These are phyloP conservation scores for Strigops habroptila DNA, from an alignment of 2,113 vertebrate species.

Conservation along the genomic window DNA sequence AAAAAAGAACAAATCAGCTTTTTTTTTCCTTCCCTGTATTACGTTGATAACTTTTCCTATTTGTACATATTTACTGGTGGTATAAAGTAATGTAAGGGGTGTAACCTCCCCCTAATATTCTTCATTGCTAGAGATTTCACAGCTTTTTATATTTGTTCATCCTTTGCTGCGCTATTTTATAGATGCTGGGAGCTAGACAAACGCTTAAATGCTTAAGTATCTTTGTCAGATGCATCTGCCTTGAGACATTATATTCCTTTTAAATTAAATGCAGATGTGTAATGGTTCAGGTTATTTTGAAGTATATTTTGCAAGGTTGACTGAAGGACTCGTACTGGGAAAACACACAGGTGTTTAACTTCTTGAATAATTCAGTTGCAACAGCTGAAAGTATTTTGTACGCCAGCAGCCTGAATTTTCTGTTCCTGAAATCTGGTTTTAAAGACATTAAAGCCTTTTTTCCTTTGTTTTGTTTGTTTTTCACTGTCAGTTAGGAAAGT, in stretches of 20 bases:
- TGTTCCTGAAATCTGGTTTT: neutral
- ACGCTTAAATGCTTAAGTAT: neutral
- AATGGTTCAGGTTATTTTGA: neutral
- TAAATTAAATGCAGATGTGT: neutral
- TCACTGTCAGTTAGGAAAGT: neutral
- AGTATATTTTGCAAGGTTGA: neutral
- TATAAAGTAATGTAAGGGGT: neutral
- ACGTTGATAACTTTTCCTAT: neutral
- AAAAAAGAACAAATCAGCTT: neutral
- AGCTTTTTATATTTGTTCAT: neutral
- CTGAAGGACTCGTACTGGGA: neutral
- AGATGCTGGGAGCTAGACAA: neutral
- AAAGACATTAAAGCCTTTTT: neutral
- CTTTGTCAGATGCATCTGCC: neutral
- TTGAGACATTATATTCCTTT: neutral
- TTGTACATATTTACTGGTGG: neutral
- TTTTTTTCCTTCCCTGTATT: neutral
- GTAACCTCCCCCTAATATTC: neutral
- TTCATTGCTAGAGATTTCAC: neutral
- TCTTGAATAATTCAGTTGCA: neutral
- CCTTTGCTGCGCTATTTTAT: neutral
- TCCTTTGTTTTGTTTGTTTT: neutral
- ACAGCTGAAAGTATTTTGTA: neutral
- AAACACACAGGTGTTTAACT: neutral
- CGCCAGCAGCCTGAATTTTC: neutral